A percentile compares a stretch with the other conserved stretches of the same genome.
phyloP scores from a whole-genome alignment of 1,140 invertebrate genomes.

The Anadara kagoshimensis region DNA sequence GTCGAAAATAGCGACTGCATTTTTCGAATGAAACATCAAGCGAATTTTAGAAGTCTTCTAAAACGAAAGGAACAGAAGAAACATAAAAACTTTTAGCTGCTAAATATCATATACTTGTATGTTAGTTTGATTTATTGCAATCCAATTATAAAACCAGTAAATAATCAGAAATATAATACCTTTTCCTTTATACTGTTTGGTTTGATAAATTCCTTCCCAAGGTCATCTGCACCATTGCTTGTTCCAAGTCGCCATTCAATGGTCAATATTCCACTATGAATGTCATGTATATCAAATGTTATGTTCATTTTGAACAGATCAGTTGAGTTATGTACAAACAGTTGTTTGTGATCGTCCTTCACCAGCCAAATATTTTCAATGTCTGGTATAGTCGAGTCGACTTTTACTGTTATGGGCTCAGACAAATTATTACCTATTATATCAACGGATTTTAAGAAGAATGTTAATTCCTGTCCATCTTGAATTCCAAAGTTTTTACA shows the following conservation, averaged over 20 bases:
- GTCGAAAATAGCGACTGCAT: too few relatives aligned
- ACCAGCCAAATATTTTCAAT: constrained; percentile 28
- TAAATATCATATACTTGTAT: too few relatives aligned
- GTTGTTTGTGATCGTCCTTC: constrained; percentile 17
- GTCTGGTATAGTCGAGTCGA: constrained; percentile 38
- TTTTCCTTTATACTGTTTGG: too few relatives aligned
- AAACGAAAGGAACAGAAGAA: too few relatives aligned
- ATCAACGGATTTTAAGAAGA: constrained; percentile 28
- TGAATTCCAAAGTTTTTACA: constrained; percentile 10
- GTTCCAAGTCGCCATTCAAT: constrained; percentile 44
- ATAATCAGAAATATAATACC: neutral
- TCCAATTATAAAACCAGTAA: neutral
- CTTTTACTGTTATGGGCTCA: constrained; percentile 27
- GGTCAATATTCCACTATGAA: constrained; percentile 40
- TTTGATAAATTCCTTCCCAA: too few relatives aligned
- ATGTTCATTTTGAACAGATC: constrained; percentile 45
- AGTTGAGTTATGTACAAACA: constrained; percentile 41
- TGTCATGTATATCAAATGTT: constrained; percentile 35
- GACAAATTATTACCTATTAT: constrained; percentile 27
- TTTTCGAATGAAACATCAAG: too few relatives aligned
- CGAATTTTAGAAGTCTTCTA: too few relatives aligned
- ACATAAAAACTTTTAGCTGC: too few relatives aligned
- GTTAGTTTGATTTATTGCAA: too few relatives aligned
- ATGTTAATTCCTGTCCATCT: constrained; percentile 37
- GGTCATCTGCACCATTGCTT: too few relatives aligned